These are phyloP conservation scores for Belonocnema kinseyi DNA, from an alignment of 1,140 invertebrate genomes.

Conservation along the genomic window DNA sequence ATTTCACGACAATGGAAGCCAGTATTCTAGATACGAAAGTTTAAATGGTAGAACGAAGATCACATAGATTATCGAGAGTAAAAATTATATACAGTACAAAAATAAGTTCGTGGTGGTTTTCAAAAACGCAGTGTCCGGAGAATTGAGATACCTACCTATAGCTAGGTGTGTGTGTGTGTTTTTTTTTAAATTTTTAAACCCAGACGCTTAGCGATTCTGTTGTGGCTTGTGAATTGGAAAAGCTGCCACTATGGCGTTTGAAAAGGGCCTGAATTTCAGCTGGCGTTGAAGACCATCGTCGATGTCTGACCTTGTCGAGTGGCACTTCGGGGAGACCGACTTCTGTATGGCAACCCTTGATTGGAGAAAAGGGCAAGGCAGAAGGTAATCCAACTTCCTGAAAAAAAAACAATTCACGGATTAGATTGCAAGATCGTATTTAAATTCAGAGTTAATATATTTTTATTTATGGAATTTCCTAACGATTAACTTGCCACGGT, in stretches of 20 bases:
- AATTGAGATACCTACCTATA: neutral
- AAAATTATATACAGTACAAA: slow-evolving; percentile 4
- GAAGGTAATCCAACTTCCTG: slow-evolving; percentile 81
- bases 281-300: slow-evolving; percentile 73
- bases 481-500: too few relatives aligned
- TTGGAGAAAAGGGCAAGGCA: slow-evolving; percentile 32
- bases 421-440: neutral
- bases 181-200: slow-evolving; percentile 60
- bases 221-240: slow-evolving; percentile 55
- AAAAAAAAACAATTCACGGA: neutral
- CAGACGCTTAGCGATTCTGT: slow-evolving; percentile 71
- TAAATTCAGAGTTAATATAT: neutral
- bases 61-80: slow-evolving; percentile 3
- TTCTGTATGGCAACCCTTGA: slow-evolving; percentile 70
- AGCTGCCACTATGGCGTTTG: slow-evolving; percentile 65
- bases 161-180: too few relatives aligned
- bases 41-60: slow-evolving; percentile 4
- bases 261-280: slow-evolving; percentile 66
- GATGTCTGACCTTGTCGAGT: slow-evolving; percentile 62
- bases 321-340: slow-evolving; percentile 70
- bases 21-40: neutral
- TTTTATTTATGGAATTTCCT: too few relatives aligned
- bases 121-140: neutral
- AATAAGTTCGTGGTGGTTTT: neutral
- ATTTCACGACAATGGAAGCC: neutral